phyloP scores from a whole-genome alignment of 2,113 vertebrate species.

The Entomyzon cyanotis region DNA sequence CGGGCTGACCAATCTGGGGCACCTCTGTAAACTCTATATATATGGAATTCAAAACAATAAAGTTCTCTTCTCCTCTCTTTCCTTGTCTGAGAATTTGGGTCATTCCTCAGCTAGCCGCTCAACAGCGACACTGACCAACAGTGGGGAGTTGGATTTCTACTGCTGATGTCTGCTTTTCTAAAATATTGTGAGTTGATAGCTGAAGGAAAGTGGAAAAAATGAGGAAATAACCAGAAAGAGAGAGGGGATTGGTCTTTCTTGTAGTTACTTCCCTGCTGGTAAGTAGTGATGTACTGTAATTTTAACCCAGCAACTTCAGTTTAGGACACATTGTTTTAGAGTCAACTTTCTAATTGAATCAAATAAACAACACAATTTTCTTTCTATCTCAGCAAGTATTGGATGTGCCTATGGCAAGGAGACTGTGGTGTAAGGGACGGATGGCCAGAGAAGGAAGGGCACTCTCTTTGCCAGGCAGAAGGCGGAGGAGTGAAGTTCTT shows the following conservation, averaged over 20 bases:
- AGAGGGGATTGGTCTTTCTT: background rate
- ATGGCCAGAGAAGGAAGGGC: background rate
- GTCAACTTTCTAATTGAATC: background rate
- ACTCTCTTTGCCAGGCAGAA: background rate
- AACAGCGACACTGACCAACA: too few relatives aligned
- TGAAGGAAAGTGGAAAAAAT: background rate
- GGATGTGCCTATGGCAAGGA: background rate
- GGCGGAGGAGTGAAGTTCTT: background rate
- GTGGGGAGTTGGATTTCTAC: background rate
- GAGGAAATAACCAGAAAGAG: background rate
- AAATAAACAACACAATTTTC: background rate
- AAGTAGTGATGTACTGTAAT: background rate
- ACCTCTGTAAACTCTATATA: too few relatives aligned
- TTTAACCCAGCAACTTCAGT: background rate
- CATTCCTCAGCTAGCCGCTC: too few relatives aligned
- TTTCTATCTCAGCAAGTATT: background rate
- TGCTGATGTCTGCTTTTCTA: background rate
- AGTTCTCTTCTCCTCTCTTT: too few relatives aligned
- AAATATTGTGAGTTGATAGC: background rate
- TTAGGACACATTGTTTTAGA: background rate
- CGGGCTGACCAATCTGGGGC: too few relatives aligned
- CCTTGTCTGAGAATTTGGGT: too few relatives aligned
- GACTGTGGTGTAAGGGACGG: background rate
- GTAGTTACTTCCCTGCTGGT: background rate
- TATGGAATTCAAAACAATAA: too few relatives aligned